A percentile compares a stretch with the other conserved stretches of the same genome.
Conservation (phyloP, 2,113 vertebrate genomes). For the Mustelus asterias region DNA sequence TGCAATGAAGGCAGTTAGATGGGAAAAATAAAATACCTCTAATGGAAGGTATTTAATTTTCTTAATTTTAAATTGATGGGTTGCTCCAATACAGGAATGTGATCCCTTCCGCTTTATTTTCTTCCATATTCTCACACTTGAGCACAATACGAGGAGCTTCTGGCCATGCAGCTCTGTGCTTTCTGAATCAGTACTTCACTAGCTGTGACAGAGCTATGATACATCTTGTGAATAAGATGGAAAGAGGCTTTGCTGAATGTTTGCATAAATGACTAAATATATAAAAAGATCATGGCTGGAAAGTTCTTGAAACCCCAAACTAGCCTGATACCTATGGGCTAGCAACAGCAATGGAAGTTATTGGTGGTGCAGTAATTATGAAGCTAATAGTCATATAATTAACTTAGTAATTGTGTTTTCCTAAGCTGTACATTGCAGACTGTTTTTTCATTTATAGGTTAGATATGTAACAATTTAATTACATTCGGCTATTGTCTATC, state of each 20-base stretch:
- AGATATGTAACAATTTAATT: background rate
- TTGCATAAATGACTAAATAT: background rate
- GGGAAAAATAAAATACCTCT: background rate
- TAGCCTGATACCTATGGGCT: background rate
- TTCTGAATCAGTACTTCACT: background rate
- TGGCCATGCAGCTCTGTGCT: background rate
- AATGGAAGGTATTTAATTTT: background rate
- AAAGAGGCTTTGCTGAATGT: background rate
- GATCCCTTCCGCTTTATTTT: background rate
- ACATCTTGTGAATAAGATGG: background rate
- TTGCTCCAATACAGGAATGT: background rate
- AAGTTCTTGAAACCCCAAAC: background rate
- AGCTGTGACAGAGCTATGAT: background rate
- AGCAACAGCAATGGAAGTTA: background rate
- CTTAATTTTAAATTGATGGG: background rate
- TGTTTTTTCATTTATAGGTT: background rate
- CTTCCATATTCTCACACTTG: background rate
- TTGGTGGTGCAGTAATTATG: background rate
- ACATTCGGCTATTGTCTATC: background rate
- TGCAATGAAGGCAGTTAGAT: background rate
- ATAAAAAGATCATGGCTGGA: background rate
- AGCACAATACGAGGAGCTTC: background rate
- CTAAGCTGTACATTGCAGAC: background rate
- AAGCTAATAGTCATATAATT: background rate
- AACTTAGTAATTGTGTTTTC: background rate